A percentile compares a stretch with the other conserved stretches of the same genome.
These are phyloP conservation scores for Cydia amplana DNA, from an alignment of 1,140 invertebrate species.

Conservation along the genomic window DNA sequence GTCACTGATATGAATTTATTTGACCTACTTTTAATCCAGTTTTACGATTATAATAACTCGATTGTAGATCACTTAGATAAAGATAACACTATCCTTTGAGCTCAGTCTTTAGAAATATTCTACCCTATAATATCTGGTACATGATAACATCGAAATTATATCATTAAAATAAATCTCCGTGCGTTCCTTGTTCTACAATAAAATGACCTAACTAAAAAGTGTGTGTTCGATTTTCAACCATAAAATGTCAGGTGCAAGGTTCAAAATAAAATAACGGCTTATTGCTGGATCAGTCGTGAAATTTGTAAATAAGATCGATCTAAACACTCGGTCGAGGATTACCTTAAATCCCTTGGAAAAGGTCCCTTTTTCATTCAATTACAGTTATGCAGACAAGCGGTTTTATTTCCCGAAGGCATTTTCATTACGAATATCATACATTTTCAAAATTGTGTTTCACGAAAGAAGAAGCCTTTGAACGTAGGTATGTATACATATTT, in stretches of 20 bases:
- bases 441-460: too few species aligned
- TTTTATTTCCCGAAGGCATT: neutral
- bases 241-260: neutral
- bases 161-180: neutral
- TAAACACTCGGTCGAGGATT: neutral
- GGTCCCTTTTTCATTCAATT: slow-evolving; percentile 10
- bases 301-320: neutral
- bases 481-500: too few species aligned
- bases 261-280: neutral
- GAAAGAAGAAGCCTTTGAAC: too few species aligned
- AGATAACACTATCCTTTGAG: too few species aligned
- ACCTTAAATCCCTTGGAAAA: neutral
- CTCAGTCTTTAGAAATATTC: too few species aligned
- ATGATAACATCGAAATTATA: neutral
- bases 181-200: neutral
- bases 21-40: too few species aligned
- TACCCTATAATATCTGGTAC: slow-evolving; percentile 1
- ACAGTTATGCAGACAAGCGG: slow-evolving; percentile 9
- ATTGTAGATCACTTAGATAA: too few species aligned
- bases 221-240: neutral
- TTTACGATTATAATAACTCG: too few species aligned
- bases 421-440: neutral
- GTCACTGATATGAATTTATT: too few species aligned
- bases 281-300: neutral
- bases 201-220: neutral